Percentiles rank a stretch among this genome's conserved stretches.
These are phyloP conservation scores for Gnatocerus cornutus DNA, from an alignment of 2,888 invertebrate genomes.

Conservation along the genomic window DNA sequence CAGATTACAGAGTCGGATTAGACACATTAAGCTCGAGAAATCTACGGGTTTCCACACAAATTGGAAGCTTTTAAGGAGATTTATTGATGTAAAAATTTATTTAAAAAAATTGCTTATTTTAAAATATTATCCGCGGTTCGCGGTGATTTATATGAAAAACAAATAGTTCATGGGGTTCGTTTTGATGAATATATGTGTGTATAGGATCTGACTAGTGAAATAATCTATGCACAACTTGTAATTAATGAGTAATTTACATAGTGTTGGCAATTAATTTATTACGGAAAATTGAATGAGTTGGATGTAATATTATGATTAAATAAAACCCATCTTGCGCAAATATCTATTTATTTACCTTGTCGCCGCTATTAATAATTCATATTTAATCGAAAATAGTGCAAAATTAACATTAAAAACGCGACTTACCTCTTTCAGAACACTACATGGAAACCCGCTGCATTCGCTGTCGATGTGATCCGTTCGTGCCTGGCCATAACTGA, in stretches of 20 bases:
- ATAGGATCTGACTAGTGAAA: slow-evolving; percentile 4
- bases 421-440: not conserved
- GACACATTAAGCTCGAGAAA: slow-evolving; percentile 39
- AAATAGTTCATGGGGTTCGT: not conserved
- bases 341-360: too few relatives aligned
- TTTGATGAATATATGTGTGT: slow-evolving; percentile 1
- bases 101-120: slow-evolving; percentile 3
- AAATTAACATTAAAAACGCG: too few relatives aligned
- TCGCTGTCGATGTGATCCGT: slow-evolving; percentile 47
- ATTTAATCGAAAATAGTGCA: too few relatives aligned
- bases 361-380: too few relatives aligned
- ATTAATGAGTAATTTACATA: not conserved
- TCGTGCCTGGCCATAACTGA: slow-evolving; percentile 57
- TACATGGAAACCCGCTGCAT: slow-evolving; percentile 12
- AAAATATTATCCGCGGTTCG: not conserved
- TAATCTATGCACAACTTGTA: slow-evolving; percentile 1
- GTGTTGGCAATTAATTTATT: not conserved
- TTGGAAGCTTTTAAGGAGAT: slow-evolving; percentile 31
- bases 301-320: not conserved
- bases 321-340: too few relatives aligned
- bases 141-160: not conserved
- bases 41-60: slow-evolving; percentile 40
- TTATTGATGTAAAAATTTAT: slow-evolving; percentile 9
- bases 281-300: not conserved
- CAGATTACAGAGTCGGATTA: slow-evolving; percentile 53